Conservation (phyloP, 2,888 invertebrate genomes). For the Erebia ligea region DNA sequence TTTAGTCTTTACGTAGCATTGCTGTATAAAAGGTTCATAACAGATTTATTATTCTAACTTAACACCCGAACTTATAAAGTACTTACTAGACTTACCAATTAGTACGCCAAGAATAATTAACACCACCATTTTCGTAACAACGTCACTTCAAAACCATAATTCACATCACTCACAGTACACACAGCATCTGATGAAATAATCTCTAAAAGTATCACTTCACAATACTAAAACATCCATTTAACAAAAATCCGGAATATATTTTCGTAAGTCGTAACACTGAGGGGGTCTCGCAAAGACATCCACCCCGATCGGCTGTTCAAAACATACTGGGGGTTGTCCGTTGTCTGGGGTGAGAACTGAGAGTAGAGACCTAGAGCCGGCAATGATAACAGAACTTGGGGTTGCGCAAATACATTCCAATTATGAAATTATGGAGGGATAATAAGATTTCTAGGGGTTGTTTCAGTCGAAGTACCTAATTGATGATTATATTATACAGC, state of each 20-base stretch:
- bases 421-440: slow-evolving; percentile 32
- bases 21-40: neutral
- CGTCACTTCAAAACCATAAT: slow-evolving; percentile 44
- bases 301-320: slow-evolving; percentile 30
- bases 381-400: slow-evolving; percentile 35
- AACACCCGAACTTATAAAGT: neutral
- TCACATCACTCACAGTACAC: slow-evolving; percentile 40
- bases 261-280: slow-evolving; percentile 13
- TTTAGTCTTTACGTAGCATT: neutral
- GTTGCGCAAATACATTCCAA: slow-evolving; percentile 31
- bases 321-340: slow-evolving; percentile 34
- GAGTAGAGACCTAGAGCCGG: neutral
- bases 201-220: slow-evolving; percentile 23
- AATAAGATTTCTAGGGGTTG: slow-evolving; percentile 5
- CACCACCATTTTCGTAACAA: slow-evolving; percentile 55
- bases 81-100: slow-evolving; percentile 53
- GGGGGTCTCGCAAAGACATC: slow-evolving; percentile 19
- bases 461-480: neutral
- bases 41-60: neutral
- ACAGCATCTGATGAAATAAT: neutral
- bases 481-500: neutral
- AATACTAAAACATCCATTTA: slow-evolving; percentile 4
- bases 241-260: slow-evolving; percentile 4
- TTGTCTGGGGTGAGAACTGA: neutral
- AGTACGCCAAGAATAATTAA: slow-evolving; percentile 57